A percentile compares a stretch with the other conserved stretches of the same genome.
phyloP scores from a whole-genome alignment of 2,113 vertebrate species.

The Prunella himalayana region DNA sequence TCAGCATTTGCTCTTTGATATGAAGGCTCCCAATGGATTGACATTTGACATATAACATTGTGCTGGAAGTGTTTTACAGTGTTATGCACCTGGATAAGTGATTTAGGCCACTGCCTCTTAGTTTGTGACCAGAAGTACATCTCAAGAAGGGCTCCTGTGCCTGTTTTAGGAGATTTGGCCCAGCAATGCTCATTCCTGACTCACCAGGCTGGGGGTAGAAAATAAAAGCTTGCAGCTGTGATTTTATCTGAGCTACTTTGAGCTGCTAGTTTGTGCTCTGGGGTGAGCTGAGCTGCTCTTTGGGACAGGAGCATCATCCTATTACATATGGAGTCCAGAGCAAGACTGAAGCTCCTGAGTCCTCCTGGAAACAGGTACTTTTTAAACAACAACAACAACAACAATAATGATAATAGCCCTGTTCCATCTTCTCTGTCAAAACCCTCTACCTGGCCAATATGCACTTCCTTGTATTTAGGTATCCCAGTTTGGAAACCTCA shows the following conservation, averaged over 20 bases:
- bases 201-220: neutral
- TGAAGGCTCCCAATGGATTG: neutral
- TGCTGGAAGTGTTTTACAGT: neutral
- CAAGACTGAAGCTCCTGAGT: neutral
- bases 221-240: neutral
- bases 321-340: neutral
- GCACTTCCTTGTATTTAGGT: neutral
- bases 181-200: neutral
- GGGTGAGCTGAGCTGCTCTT: neutral
- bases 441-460: neutral
- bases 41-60: neutral
- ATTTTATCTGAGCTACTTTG: neutral
- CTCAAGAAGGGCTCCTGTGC: neutral
- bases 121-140: neutral
- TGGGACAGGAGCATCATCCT: neutral
- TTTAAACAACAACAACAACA: neutral
- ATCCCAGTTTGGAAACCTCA: neutral
- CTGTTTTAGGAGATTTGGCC: neutral
- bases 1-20: neutral
- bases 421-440: neutral
- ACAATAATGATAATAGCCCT: neutral
- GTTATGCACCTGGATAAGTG: neutral
- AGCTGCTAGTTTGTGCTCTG: neutral
- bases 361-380: neutral
- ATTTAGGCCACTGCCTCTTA: neutral